Conservation (phyloP, 2,113 vertebrate species). For the Ploceus nigricollis region DNA sequence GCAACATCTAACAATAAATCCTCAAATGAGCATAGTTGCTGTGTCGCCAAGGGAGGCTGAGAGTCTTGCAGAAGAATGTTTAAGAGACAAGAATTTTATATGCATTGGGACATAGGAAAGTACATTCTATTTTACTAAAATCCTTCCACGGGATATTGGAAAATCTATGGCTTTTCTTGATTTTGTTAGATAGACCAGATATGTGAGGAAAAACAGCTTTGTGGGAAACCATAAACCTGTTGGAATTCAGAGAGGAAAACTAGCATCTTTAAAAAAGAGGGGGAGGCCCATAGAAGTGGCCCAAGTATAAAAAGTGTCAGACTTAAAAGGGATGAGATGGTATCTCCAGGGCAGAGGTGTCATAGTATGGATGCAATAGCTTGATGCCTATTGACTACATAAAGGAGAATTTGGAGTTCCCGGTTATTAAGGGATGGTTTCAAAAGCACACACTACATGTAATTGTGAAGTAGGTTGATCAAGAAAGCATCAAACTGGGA, state of each 20-base stretch:
- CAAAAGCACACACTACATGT: background rate
- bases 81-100: background rate
- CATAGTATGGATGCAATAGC: background rate
- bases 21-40: background rate
- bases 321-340: background rate
- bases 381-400: background rate
- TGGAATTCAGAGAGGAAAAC: background rate
- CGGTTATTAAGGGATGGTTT: background rate
- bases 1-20: background rate
- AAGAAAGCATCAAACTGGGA: background rate
- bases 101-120: background rate
- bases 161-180: background rate
- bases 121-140: background rate
- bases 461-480: background rate
- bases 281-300: background rate
- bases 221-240: background rate
- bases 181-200: background rate
- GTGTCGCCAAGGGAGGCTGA: background rate
- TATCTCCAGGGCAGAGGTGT: background rate
- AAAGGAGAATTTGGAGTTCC: background rate
- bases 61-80: background rate
- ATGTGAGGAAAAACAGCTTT: background rate
- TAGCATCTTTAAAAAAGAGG: background rate
- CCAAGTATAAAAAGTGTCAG: background rate
- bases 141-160: background rate